These are phyloP conservation scores for Todiramphus chloris DNA, from an alignment of 2,113 vertebrate species.

Conservation along the genomic window DNA sequence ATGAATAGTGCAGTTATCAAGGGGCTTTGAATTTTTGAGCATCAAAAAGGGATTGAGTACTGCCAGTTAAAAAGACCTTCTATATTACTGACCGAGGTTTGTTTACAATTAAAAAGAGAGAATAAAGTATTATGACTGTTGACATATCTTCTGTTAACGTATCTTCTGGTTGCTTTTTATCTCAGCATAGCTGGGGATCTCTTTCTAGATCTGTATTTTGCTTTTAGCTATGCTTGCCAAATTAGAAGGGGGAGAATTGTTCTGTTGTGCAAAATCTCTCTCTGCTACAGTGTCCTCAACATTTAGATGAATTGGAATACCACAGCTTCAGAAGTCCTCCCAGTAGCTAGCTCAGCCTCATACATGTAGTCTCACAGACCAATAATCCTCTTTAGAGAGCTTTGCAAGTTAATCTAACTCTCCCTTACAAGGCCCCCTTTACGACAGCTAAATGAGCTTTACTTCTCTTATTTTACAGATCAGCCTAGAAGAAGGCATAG, in stretches of 20 bases:
- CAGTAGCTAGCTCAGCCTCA: background rate
- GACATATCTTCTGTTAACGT: background rate
- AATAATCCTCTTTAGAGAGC: constrained; percentile 14
- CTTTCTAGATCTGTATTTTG: background rate
- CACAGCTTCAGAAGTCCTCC: background rate
- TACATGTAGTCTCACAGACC: background rate
- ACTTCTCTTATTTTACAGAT: background rate
- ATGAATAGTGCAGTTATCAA: background rate
- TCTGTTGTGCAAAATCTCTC: background rate
- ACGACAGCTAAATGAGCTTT: constrained; percentile 39
- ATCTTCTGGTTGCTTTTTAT: background rate
- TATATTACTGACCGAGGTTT: constrained; percentile 15
- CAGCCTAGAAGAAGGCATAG: background rate
- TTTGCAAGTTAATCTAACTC: constrained; percentile 42
- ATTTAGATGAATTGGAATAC: background rate
- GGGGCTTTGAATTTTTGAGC: background rate
- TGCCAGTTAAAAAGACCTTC: constrained; percentile 8
- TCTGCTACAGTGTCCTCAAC: background rate
- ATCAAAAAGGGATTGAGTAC: constrained; percentile 37
- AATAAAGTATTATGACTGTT: constrained; percentile 62
- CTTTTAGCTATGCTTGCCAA: background rate
- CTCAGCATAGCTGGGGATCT: background rate
- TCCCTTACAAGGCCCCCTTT: constrained; percentile 28
- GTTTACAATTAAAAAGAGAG: constrained; percentile 22
- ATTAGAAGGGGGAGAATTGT: background rate